Conservation (phyloP, 2,113 vertebrate genomes). For the Nematolebias whitei region DNA sequence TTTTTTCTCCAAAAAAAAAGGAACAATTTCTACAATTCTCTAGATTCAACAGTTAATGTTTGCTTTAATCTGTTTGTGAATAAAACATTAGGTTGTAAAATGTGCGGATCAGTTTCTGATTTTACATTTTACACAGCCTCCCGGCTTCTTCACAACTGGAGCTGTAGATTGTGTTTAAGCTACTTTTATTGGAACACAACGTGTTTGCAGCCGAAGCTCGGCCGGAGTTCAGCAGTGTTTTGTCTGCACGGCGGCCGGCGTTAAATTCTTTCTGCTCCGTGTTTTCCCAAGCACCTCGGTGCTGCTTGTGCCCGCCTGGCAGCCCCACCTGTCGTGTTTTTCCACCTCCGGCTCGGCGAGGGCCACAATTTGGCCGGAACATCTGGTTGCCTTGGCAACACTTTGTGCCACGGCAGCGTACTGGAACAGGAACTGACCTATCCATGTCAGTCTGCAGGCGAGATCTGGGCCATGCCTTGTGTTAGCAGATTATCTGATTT, state of each 20-base stretch:
- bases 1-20: no score
- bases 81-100: no score
- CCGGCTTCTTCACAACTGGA: not conserved
- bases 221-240: conserved; percentile 21
- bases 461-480: conserved; percentile 77
- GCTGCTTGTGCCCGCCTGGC: conserved; percentile 40
- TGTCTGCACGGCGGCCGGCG: conserved; percentile 17
- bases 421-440: conserved; percentile 75
- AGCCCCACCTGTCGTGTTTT: conserved; percentile 70
- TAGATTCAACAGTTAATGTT: no score
- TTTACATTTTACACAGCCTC: no score
- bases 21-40: no score
- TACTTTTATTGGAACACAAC: no score
- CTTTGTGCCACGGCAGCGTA: conserved; percentile 67
- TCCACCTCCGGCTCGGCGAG: conserved; percentile 29
- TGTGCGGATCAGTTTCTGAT: no score
- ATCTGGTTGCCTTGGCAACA: conserved; percentile 65
- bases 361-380: conserved; percentile 69
- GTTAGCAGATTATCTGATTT: conserved; percentile 78
- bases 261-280: conserved; percentile 28
- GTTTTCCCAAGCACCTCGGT: conserved; percentile 27
- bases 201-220: not conserved
- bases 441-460: conserved; percentile 73
- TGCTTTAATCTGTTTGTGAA: no score
- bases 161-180: not conserved